Conservation (phyloP, 2,888 invertebrate genomes). For the Meteorus cinctellus region DNA sequence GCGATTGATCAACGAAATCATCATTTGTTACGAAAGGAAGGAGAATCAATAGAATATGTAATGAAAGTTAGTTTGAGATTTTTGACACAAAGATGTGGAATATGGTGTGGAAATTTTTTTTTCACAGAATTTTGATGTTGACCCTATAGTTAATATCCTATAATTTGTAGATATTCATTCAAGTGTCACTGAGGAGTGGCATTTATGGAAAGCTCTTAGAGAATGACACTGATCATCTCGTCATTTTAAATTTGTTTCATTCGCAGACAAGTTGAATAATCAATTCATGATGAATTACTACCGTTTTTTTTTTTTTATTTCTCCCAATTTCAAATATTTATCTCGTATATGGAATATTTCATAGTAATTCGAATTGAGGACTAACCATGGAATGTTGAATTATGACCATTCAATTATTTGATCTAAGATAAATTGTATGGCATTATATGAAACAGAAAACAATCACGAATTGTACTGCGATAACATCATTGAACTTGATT, state of each 20-base stretch:
- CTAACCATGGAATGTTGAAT: no score
- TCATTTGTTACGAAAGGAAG: not conserved
- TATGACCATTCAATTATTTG: no score
- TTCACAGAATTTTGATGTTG: not conserved
- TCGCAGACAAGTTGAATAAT: no score
- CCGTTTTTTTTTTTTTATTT: no score
- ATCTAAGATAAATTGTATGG: no score
- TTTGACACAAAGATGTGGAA: not conserved
- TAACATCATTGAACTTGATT: no score
- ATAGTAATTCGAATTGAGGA: no score
- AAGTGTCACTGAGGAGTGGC: not conserved
- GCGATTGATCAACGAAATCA: not conserved
- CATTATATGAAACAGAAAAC: no score
- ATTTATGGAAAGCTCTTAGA: slow-evolving; percentile 4
- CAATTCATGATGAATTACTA: no score
- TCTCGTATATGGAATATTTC: no score
- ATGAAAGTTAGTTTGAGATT: not conserved
- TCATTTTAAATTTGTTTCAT: not conserved
- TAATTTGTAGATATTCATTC: slow-evolving; percentile 15
- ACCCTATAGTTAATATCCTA: not conserved
- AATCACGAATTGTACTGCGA: no score
- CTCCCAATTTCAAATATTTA: no score
- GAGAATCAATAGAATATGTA: not conserved
- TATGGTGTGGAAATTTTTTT: not conserved
- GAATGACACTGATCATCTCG: not conserved